A percentile compares a stretch with the other conserved stretches of the same genome.
Evolutionary conservation across 1,140 invertebrate species (phyloP).

Genomic region (Euwallacea similis): DNA sequence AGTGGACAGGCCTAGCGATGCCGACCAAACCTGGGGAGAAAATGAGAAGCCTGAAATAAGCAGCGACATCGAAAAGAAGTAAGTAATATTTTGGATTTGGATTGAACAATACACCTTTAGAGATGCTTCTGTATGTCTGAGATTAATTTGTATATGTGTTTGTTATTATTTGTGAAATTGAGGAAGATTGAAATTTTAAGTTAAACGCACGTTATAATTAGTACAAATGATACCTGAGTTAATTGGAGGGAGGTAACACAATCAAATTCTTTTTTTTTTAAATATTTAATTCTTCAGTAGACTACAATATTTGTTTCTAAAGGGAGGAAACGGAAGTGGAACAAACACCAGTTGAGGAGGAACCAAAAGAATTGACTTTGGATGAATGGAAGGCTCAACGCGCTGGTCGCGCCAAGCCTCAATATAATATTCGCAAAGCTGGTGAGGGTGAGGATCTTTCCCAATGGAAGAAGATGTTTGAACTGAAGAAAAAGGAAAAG

Average conservation of each 20-base stretch:
- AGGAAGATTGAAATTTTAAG: too few relatives aligned
- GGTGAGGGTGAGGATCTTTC: constrained; percentile 88
- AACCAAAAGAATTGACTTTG: constrained; percentile 78
- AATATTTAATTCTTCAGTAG: not conserved
- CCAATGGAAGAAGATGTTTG: constrained; percentile 92
- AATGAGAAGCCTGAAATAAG: constrained; percentile 57
- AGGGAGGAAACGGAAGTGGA: constrained; percentile 56
- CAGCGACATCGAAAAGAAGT: constrained; percentile 49
- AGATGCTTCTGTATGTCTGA: too few relatives aligned
- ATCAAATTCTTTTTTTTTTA: too few relatives aligned
- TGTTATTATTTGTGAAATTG: too few relatives aligned
- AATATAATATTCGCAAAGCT: constrained; percentile 87
- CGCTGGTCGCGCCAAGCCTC: constrained; percentile 73
- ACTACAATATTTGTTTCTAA: constrained; percentile 21
- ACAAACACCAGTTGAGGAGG: constrained; percentile 66
- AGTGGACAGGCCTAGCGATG: constrained; percentile 49
- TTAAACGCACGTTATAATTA: too few relatives aligned
- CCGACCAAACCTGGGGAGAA: constrained; percentile 52
- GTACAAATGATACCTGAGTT: too few relatives aligned
- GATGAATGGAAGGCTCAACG: constrained; percentile 87
- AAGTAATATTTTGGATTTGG: constrained; percentile 19
- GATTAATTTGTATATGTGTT: too few relatives aligned
- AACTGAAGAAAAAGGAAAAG: constrained; percentile 78
- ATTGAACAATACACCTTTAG: too few relatives aligned
- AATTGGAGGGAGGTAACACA: too few relatives aligned